phyloP scores from a whole-genome alignment of 2,113 vertebrate species.

The Lates calcarifer region DNA sequence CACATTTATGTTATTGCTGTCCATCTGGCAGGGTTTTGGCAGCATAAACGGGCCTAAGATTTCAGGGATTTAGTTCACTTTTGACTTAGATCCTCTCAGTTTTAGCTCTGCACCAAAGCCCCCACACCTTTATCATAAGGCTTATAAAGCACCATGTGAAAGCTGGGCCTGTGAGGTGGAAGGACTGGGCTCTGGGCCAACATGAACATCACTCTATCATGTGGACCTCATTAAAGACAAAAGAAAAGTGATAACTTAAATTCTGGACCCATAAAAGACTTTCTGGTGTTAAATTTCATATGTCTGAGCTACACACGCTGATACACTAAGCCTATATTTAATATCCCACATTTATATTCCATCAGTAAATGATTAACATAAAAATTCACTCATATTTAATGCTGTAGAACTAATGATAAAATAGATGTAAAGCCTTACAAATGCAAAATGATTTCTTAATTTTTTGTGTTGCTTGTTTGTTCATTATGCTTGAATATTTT shows the following conservation, averaged over 20 bases:
- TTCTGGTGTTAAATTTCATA: conserved; percentile 4
- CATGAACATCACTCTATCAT: conserved; percentile 11
- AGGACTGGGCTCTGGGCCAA: conserved; percentile 33
- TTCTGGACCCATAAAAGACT: conserved; percentile 18
- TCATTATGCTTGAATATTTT: neutral
- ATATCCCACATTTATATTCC: neutral
- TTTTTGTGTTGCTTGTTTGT: neutral
- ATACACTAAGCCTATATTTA: neutral
- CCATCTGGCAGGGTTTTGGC: conserved; percentile 22
- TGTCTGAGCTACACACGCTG: neutral
- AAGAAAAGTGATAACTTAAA: conserved; percentile 8
- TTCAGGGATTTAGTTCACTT: conserved; percentile 34
- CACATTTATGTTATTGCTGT: conserved; percentile 8
- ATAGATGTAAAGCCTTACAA: neutral
- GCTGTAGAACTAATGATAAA: neutral
- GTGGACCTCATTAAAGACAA: conserved; percentile 25
- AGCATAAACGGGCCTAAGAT: neutral
- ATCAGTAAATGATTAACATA: neutral
- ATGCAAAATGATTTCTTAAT: neutral
- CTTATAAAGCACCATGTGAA: conserved; percentile 23
- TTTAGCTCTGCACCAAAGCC: neutral
- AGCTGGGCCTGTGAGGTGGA: conserved; percentile 7
- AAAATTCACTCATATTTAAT: neutral
- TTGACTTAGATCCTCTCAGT: conserved; percentile 6
- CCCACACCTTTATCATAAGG: conserved; percentile 3